Evolutionary conservation across 2,888 invertebrate genomes (phyloP), one percentile per base, ranked within the genome.

Genomic region (Mechanitis messenoides): DNA sequence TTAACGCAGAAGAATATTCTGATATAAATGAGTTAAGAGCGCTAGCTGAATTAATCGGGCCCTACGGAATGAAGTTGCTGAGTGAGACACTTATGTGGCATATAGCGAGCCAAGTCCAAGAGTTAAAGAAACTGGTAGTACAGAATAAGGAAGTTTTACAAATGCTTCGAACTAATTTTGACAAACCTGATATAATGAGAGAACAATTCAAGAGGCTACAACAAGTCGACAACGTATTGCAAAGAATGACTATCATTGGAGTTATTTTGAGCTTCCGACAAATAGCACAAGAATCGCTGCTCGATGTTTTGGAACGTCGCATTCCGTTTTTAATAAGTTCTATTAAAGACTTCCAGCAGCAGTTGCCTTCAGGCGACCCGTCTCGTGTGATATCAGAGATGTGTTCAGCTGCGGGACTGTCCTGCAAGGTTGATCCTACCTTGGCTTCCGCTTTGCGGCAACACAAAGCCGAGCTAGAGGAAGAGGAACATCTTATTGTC

Each of bases 51-150:
- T 90, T 99, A 38, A 97, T 99, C 69, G 99, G 99, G 0, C 99
- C 99, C 0, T 99, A 99, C 80, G 99, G 99, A 4, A 98, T 99
- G 94, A 99, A 98, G 78, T 93, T 97, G 74, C 85, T 99, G 60
- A 97, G 97, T 77, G 98, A 99, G 87, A 96, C 97, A 12, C 90
- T 99, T 12, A 98, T 98, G 96, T 98, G 98, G 97, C 98, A 99
- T 79, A 98, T 99, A 70, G 95, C 98, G 11, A 97, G 97, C 79
- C 99, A 99, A 90, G 98, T 99, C 11, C 96, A 97, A 74, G 99
- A 99, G 81, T 85, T 99, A 45, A 98, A 98, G 83, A 94, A 95
- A 67, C 88, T 98, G 64, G 98, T 99, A 0, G 93, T 95, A 45
- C 92, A 94, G 61, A 98, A 99, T 81, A 98, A 98, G 79, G 99